Percentiles rank a stretch among this genome's conserved stretches.
Conservation (phyloP, 1,140 invertebrate species). For the Pomacea maculata region DNA sequence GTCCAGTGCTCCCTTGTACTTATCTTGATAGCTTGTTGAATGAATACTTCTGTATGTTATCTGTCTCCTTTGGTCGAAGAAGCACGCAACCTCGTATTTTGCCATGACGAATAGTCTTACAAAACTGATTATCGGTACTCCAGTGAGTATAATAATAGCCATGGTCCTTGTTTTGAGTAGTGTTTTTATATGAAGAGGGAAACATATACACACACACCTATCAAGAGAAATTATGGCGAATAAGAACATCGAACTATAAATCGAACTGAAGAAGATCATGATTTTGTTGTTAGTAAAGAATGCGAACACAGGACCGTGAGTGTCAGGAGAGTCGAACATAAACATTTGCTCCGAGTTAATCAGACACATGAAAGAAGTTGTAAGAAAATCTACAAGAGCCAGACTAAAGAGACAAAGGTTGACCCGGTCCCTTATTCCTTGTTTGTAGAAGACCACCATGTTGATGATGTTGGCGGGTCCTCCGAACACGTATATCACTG, state of each 20-base stretch:
- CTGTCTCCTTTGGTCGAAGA: neutral
- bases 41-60: too few relatives aligned
- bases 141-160: neutral
- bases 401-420: conserved; percentile 15
- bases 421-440: conserved; percentile 3
- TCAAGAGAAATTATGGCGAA: neutral
- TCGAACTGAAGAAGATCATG: neutral
- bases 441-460: conserved; percentile 17
- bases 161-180: neutral
- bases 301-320: too few relatives aligned
- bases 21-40: too few relatives aligned
- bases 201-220: neutral
- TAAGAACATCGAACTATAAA: neutral
- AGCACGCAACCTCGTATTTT: neutral
- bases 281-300: too few relatives aligned
- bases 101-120: neutral
- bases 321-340: too few relatives aligned
- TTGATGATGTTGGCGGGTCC: conserved; percentile 12
- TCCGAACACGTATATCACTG: neutral
- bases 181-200: neutral
- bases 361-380: too few relatives aligned
- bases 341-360: too few relatives aligned
- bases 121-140: neutral
- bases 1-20: neutral
- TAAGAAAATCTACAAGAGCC: neutral